These are phyloP conservation scores for Drosophila arawakana DNA, from an alignment of 1,140 invertebrate genomes.

Conservation along the genomic window DNA sequence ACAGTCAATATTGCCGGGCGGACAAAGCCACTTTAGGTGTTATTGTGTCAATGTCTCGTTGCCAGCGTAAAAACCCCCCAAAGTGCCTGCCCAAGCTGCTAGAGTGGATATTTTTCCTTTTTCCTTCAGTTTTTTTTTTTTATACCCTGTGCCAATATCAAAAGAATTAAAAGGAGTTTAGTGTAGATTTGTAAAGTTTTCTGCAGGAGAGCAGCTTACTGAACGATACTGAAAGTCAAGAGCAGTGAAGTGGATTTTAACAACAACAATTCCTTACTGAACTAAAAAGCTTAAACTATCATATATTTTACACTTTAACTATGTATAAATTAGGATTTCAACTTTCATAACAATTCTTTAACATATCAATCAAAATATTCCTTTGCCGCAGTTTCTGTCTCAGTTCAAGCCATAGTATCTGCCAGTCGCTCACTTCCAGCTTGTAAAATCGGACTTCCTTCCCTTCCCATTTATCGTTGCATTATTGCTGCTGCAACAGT, in stretches of 20 bases:
- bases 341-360: too few species aligned
- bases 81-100: slow-evolving; percentile 35
- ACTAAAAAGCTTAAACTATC: too few species aligned
- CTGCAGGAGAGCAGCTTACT: not conserved
- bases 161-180: not conserved
- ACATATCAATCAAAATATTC: too few species aligned
- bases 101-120: slow-evolving; percentile 43
- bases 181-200: not conserved
- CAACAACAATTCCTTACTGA: too few species aligned
- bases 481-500: slow-evolving; percentile 58
- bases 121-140: slow-evolving; percentile 22
- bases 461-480: slow-evolving; percentile 14
- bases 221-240: not conserved
- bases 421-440: not conserved
- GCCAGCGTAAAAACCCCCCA: slow-evolving; percentile 36
- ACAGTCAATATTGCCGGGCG: slow-evolving; percentile 78
- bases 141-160: slow-evolving; percentile 27
- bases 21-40: slow-evolving; percentile 82
- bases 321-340: too few species aligned
- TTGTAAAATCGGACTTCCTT: not conserved
- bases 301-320: too few species aligned
- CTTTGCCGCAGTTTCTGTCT: too few species aligned
- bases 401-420: not conserved
- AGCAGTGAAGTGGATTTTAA: not conserved
- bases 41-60: slow-evolving; percentile 78